Percentiles rank a stretch among this genome's conserved stretches.
These are phyloP conservation scores for Scaptomyza parva DNA, from an alignment of 2,888 invertebrate species.

Conservation along the genomic window DNA sequence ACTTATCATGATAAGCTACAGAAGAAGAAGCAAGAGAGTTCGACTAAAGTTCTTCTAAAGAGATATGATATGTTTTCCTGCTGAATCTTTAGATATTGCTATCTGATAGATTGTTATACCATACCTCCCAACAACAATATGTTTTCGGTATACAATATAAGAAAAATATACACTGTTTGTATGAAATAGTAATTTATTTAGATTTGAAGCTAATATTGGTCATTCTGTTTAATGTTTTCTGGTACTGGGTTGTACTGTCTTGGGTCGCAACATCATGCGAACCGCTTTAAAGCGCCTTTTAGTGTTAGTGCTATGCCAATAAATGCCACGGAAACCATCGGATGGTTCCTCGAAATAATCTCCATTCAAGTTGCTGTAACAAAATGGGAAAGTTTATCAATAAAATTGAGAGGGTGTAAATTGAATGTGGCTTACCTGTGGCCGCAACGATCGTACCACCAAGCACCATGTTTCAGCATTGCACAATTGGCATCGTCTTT, in stretches of 20 bases:
- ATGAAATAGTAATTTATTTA: too few species aligned
- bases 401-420: not conserved
- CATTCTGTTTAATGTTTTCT: too few species aligned
- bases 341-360: not conserved
- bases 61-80: too few species aligned
- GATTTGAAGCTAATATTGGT: too few species aligned
- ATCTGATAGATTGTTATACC: too few species aligned
- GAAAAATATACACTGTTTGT: too few species aligned
- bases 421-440: not conserved
- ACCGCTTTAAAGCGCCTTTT: not conserved
- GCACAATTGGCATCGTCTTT: not conserved
- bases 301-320: not conserved
- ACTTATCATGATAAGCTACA: conserved; percentile 5
- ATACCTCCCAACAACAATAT: too few species aligned
- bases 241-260: too few species aligned
- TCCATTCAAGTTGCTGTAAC: not conserved
- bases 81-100: too few species aligned
- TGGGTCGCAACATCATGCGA: not conserved
- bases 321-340: not conserved
- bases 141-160: too few species aligned
- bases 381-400: not conserved
- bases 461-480: not conserved
- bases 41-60: not conserved
- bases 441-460: conserved; percentile 1
- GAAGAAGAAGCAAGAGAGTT: not conserved